Conservation (phyloP, 2,888 invertebrate genomes). For the Xestoiulus laeticollis region DNA sequence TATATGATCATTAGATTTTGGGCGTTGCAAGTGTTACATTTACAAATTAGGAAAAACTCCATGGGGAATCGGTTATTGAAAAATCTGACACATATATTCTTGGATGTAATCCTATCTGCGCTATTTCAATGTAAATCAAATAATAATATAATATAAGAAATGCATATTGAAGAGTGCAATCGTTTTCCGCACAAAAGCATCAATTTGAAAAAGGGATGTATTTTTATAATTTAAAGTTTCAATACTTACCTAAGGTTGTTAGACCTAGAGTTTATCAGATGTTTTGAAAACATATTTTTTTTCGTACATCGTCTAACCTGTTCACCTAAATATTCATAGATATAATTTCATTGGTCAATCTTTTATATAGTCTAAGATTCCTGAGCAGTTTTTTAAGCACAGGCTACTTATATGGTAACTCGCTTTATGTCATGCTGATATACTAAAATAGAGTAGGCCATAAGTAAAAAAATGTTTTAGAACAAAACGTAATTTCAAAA, state of each 20-base stretch:
- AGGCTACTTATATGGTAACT: neutral
- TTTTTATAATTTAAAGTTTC: neutral
- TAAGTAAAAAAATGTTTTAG: neutral
- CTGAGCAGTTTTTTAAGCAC: neutral
- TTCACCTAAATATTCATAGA: neutral
- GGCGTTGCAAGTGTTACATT: neutral
- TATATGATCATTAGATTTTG: neutral
- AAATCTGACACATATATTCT: no score
- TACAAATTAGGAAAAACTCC: neutral
- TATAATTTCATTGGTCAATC: neutral
- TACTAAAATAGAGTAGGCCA: conserved; percentile 24
- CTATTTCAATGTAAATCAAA: neutral
- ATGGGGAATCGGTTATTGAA: neutral
- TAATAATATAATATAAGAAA: neutral
- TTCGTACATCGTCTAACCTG: neutral
- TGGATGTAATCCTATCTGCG: neutral
- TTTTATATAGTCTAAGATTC: no score
- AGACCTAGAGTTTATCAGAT: neutral
- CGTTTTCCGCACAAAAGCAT: neutral
- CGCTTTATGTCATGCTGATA: neutral
- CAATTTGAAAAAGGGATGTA: neutral
- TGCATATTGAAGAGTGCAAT: neutral
- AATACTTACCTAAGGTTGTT: neutral
- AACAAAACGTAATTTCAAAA: conserved; percentile 8
- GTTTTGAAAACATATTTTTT: neutral